phyloP scores from a whole-genome alignment of 2,113 vertebrate genomes.

The Myrmecobius fasciatus region DNA sequence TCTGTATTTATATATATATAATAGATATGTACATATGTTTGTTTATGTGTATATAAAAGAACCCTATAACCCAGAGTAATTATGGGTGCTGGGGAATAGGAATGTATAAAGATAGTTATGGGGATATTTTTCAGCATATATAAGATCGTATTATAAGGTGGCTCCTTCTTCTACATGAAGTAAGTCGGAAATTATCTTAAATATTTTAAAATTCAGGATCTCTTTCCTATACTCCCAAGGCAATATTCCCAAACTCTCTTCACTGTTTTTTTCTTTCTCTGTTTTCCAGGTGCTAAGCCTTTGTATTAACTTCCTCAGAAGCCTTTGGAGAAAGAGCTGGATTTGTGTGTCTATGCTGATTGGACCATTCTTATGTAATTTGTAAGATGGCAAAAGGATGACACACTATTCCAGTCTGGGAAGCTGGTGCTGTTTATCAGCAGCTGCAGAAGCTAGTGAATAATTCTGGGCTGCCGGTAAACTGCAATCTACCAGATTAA shows the following conservation, averaged over 20 bases:
- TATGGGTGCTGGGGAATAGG: background rate
- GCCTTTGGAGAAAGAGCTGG: constrained; percentile 30
- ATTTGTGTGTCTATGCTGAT: constrained; percentile 41
- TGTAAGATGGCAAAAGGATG: constrained; percentile 62
- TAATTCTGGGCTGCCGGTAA: constrained; percentile 44
- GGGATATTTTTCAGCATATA: background rate
- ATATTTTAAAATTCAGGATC: background rate
- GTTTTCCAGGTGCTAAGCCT: background rate
- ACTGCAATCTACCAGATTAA: constrained; percentile 56
- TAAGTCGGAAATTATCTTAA: background rate
- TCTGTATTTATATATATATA: background rate
- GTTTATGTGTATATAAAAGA: background rate
- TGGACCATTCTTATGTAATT: constrained; percentile 53
- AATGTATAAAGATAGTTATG: background rate
- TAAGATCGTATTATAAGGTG: background rate
- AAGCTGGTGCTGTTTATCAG: constrained; percentile 55
- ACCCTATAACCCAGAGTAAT: background rate
- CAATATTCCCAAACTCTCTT: background rate
- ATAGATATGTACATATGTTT: background rate
- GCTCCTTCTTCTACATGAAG: background rate
- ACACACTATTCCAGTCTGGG: constrained; percentile 21
- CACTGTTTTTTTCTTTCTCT: background rate
- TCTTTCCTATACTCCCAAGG: background rate
- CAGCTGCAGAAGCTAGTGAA: constrained; percentile 51
- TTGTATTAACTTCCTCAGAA: background rate